Evolutionary conservation across 2,797 vertebrate genomes (phyloP).

Genomic region (Coregonus ussuriensis): DNA sequence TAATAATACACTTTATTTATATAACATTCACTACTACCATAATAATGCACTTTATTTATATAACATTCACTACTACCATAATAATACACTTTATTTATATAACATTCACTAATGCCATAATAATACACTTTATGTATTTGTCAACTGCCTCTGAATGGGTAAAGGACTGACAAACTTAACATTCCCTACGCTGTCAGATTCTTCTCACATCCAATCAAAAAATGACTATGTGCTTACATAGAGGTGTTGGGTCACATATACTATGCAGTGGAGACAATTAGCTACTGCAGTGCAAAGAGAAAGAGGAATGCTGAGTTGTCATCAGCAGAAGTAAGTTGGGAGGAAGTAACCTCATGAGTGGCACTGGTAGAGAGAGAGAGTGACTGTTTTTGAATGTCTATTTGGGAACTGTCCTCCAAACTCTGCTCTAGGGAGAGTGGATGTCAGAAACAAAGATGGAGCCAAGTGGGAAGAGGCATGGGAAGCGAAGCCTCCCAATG

Average conservation of each 20-base stretch:
- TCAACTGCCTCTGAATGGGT: background rate
- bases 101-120: background rate
- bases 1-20: no score
- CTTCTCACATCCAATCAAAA: background rate
- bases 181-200: background rate
- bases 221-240: background rate
- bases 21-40: no score
- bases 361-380: constrained; percentile 6
- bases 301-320: background rate
- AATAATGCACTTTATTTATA: no score
- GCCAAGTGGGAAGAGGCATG: constrained; percentile 7
- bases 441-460: background rate
- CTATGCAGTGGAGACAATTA: background rate
- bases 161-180: background rate
- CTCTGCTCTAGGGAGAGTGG: background rate
- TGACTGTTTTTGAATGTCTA: constrained; percentile 26
- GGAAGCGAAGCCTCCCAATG: constrained; percentile 11
- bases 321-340: background rate
- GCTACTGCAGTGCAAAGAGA: background rate
- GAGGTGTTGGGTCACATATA: background rate
- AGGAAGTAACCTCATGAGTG: background rate
- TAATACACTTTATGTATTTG: background rate
- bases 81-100: no score
- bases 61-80: no score
- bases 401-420: background rate